Evolutionary conservation across 2,113 vertebrate species (phyloP), one percentile per base, ranked within the genome.

Genomic region (Rallus limicola): DNA sequence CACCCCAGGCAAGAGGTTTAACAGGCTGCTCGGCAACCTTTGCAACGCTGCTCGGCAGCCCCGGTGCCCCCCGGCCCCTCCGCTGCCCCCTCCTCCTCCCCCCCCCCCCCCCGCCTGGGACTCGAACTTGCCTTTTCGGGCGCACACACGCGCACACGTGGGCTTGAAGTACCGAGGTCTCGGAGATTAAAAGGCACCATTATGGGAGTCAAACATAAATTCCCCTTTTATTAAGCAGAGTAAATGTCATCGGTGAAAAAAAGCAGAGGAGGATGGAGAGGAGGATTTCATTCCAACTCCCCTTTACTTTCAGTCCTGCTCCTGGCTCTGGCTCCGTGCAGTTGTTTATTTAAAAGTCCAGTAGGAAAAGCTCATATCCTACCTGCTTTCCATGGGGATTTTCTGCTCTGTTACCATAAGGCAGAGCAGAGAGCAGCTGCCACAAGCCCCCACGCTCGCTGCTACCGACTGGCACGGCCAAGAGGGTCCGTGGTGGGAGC

Each of bases 201-300:
- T 85, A 86, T 58, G 91, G 64, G 94, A 96, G 89, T 90, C 89
- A 94, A 81, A 92, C 94, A 95, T 96, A 95, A 96, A 95, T 97
- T 91, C 87, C 94, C 84, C 80, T 78, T 97, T 97, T 97, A 96
- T 97, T 95, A 93, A 96, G 86, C 75, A 95, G 94, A 95, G 94
- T 92, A 96, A 97, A 97, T 97, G 96, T 97, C 95, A 97, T 44
- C 59, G 7, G 85, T 96, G 96, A 97, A 95, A 95, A 90, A 90
- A 97, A 97, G 67, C 96, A 97, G 95, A 95, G 29, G 44, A 92
- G 68, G 71, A 88, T 10, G 23, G 67, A 88, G 68, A 91, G 97
- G 89, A 95, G 92, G 91, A 90, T 96, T 94, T 96, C 71, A 67
- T 84, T 94, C 91, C 79, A 92, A 6, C 94, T 97, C 94, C 86